Percentiles rank a stretch among this genome's conserved stretches.
Conservation (phyloP, 2,888 invertebrate genomes). For the Sarcophaga carnaria region DNA sequence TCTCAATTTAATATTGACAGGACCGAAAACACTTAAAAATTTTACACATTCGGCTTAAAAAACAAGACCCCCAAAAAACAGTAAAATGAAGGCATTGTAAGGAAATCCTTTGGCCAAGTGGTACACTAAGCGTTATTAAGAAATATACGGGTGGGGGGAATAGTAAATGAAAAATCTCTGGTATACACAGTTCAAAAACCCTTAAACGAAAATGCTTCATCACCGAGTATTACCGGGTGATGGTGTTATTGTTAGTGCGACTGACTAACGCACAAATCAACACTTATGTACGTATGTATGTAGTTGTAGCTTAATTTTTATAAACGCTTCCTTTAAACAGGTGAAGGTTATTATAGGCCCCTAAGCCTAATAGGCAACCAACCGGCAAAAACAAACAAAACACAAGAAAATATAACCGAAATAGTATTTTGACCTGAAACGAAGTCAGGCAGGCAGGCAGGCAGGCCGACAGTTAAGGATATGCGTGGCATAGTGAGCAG, state of each 20-base stretch:
- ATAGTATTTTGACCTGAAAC: background rate
- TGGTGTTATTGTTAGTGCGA: too few relatives aligned
- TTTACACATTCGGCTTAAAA: constrained; percentile 48
- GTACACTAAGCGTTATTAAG: too few relatives aligned
- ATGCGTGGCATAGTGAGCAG: background rate
- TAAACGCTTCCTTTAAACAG: constrained; percentile 4
- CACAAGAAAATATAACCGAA: background rate
- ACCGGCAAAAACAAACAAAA: constrained; percentile 13
- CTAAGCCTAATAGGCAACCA: background rate
- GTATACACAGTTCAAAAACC: background rate
- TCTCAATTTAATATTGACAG: constrained; percentile 6
- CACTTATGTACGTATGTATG: background rate
- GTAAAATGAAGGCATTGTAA: constrained; percentile 19
- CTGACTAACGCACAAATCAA: constrained; percentile 40
- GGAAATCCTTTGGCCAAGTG: constrained; percentile 1
- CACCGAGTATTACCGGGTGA: too few relatives aligned
- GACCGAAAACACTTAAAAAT: constrained; percentile 39
- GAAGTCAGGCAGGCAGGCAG: background rate
- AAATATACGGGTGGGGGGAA: too few relatives aligned
- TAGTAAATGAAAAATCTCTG: too few relatives aligned
- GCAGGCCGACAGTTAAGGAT: background rate
- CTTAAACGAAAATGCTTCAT: background rate
- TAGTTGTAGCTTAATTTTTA: background rate
- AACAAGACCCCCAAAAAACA: background rate
- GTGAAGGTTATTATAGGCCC: constrained; percentile 50